Evolutionary conservation across 2,888 invertebrate species (phyloP).

Genomic region (Heliconius cydno): DNA sequence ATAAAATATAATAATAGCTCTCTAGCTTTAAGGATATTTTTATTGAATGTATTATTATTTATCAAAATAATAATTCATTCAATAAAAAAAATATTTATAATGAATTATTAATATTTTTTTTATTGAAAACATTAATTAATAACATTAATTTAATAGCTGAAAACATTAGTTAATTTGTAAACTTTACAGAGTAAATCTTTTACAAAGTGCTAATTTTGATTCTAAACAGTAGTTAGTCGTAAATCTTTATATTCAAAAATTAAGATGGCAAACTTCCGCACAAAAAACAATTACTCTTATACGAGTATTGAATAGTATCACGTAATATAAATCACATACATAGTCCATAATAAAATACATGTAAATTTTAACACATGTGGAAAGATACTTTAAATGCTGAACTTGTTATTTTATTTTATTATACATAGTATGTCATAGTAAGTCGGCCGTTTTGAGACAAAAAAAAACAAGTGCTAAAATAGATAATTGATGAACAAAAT

Average conservation of each 20-base stretch:
- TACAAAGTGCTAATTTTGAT: not conserved
- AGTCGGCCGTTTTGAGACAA: not conserved
- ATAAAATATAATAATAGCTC: too few relatives aligned
- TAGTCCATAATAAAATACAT: not conserved
- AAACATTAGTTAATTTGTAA: too few relatives aligned
- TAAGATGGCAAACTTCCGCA: slow-evolving; percentile 42
- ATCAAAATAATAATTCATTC: too few relatives aligned
- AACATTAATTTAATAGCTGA: too few relatives aligned
- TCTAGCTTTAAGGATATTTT: too few relatives aligned
- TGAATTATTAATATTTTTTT: too few relatives aligned
- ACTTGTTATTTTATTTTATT: not conserved
- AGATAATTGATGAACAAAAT: slow-evolving; percentile 22
- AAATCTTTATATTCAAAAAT: slow-evolving; percentile 39
- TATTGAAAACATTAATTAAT: too few relatives aligned
- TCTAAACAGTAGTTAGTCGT: slow-evolving; percentile 22
- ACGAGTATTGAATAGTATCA: slow-evolving; percentile 37
- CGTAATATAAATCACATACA: slow-evolving; percentile 33
- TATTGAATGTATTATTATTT: too few relatives aligned
- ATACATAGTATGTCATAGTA: not conserved
- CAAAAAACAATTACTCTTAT: slow-evolving; percentile 39
- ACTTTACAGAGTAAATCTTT: too few relatives aligned
- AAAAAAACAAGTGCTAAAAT: slow-evolving; percentile 16
- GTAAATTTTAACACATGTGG: not conserved
- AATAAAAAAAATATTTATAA: too few relatives aligned
- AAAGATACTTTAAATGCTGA: not conserved